Base-by-base conservation (phyloP, 1,140 invertebrate genomes). In the Antheraea mylitta region DNA sequence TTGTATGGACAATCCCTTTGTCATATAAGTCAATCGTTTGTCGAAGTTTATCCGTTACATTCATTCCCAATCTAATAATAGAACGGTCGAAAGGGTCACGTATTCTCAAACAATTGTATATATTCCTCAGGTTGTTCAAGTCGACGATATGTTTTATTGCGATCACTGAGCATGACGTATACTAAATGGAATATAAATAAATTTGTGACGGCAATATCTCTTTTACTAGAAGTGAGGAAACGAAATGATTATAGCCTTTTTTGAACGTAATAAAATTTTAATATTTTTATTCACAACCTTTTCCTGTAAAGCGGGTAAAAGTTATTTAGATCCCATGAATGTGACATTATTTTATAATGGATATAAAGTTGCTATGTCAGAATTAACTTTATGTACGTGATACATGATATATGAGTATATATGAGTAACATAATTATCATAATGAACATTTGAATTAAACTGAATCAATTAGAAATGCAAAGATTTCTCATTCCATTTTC, bases 51-150 rank as follows among this genome's bases (percentile, higher is more conserved):
- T 83, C 73, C 77, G 75, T 79, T 79, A 81, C 79, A 75, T 83
- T 81, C 77, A 81, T 85, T 77, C 70, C 61, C 68, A 85, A 86
- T 83, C 78, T 80, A 85, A 86, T 86, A 83, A 81, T 75, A 78
- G 64, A 72, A 76, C 68, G 73, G 69, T 59, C 70, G 71, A 78
- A 79, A 77, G 76, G 77, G 76, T 79, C 75, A 69, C 72, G 69
- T 75, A 76, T 74, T 70, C 70, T 76, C 58, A 72, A 66, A 66
- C 65, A 68, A 67, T 68, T 68, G 66, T 66, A 53, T 38, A 69
- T 63, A 36, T 65, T 48, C 45, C 61, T 66, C 65, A 63, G 66
- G 48, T 30, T 65, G 66, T 19, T 66, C 63, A 73, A 71, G 68
- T 78, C 76, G 76, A 74, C 61, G 70, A 48, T 64, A 71, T 75